These are phyloP conservation scores for human DNA, from an alignment of 2,113 vertebrate species.

Conservation along the genomic window DNA sequence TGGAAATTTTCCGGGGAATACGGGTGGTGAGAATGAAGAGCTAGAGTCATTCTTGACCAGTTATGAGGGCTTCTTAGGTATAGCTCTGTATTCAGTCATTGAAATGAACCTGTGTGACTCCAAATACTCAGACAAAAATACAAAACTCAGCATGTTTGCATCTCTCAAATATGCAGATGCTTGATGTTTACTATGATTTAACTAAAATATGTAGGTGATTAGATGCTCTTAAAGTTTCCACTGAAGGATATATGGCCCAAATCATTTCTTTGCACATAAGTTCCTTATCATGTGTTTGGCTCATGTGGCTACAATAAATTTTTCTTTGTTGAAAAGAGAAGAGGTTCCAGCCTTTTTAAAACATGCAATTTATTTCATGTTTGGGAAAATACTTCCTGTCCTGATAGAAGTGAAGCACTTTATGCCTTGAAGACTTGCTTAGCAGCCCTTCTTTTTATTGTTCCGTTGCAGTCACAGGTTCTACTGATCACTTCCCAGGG, in stretches of 20 bases:
- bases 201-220: neutral
- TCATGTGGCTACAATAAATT: neutral
- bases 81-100: neutral
- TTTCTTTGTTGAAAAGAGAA: conserved; percentile 12
- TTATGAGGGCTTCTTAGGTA: neutral
- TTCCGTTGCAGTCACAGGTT: neutral
- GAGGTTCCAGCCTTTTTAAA: neutral
- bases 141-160: neutral
- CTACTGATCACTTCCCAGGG: neutral
- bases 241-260: neutral
- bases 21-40: neutral
- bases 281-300: neutral
- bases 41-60: neutral
- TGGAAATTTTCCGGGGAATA: neutral
- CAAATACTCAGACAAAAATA: neutral
- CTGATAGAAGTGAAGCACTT: neutral
- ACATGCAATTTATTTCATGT: neutral
- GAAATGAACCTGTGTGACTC: neutral
- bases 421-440: neutral
- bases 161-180: neutral
- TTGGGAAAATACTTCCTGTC: neutral
- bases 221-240: neutral
- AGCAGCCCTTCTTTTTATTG: neutral
- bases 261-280: neutral
- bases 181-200: neutral